Percentiles rank a stretch among this genome's conserved stretches.
phyloP scores from a whole-genome alignment of 2,113 vertebrate species.

The Collichthys lucidus region DNA sequence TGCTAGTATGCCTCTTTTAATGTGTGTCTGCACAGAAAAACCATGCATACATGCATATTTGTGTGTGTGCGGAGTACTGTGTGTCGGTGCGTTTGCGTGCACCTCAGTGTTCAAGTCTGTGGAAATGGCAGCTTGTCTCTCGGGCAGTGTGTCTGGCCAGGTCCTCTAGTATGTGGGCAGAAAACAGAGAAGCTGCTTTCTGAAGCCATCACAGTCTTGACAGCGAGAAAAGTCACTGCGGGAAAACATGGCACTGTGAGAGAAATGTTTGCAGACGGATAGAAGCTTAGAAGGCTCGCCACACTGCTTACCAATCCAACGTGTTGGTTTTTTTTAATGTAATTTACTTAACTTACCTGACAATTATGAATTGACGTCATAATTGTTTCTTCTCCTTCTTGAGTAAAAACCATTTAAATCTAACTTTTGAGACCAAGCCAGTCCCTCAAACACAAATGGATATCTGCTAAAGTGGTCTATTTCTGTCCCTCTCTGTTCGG shows the following conservation, averaged over 20 bases:
- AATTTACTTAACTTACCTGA: neutral
- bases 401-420: neutral
- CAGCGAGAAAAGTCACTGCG: conserved; percentile 30
- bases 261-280: neutral
- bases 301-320: neutral
- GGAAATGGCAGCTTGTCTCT: conserved; percentile 52
- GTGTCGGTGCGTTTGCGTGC: conserved; percentile 6
- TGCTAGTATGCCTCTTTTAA: neutral
- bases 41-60: neutral
- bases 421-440: conserved; percentile 11
- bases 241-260: conserved; percentile 25
- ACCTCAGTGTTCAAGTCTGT: conserved; percentile 28
- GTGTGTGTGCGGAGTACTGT: neutral
- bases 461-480: conserved; percentile 32
- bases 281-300: neutral
- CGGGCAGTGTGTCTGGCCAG: conserved; percentile 25
- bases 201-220: conserved; percentile 38
- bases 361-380: neutral
- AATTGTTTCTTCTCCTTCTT: neutral
- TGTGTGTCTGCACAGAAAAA: neutral
- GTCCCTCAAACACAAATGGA: conserved; percentile 15
- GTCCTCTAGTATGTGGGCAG: conserved; percentile 52
- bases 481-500: conserved; percentile 36
- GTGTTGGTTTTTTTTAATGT: neutral
- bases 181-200: conserved; percentile 54